phyloP scores from a whole-genome alignment of 2,888 invertebrate species.

The Drosophila tanythrix region DNA sequence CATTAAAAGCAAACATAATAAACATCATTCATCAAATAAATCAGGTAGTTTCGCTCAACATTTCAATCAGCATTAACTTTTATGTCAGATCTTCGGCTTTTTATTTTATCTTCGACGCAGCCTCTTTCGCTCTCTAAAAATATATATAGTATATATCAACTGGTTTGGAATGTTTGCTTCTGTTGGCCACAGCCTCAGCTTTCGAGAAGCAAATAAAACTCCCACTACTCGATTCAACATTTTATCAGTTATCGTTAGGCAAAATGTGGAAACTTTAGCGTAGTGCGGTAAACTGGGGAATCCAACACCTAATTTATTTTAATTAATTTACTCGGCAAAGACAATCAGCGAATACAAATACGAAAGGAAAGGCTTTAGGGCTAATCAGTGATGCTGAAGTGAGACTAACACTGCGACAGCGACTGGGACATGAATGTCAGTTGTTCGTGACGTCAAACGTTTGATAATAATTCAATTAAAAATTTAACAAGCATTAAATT shows the following conservation, averaged over 20 bases:
- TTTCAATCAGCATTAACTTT: constrained; percentile 19
- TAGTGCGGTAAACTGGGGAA: constrained; percentile 22
- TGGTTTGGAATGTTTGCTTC: constrained; percentile 7
- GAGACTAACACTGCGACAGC: background rate
- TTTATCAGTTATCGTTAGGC: constrained; percentile 33
- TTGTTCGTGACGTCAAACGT: constrained; percentile 46
- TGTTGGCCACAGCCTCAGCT: background rate
- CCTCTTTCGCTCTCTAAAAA: background rate
- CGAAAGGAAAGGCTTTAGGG: constrained; percentile 20
- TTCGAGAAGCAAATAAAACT: background rate
- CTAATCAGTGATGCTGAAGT: constrained; percentile 30
- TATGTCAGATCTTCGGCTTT: constrained; percentile 1
- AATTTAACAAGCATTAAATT: constrained; percentile 71
- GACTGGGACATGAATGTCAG: constrained; percentile 34
- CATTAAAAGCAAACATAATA: constrained; percentile 3
- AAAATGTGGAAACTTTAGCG: constrained; percentile 27
- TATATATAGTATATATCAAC: constrained; percentile 7
- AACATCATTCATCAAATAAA: constrained; percentile 3
- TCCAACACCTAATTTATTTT: constrained; percentile 62
- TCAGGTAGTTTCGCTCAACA: background rate
- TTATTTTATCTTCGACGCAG: constrained; percentile 19
- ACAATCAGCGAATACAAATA: constrained; percentile 22
- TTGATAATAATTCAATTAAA: constrained; percentile 64
- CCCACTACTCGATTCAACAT: background rate
- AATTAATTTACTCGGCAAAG: constrained; percentile 64